Conservation (phyloP, 2,113 vertebrate genomes). For the Caracal caracal region DNA sequence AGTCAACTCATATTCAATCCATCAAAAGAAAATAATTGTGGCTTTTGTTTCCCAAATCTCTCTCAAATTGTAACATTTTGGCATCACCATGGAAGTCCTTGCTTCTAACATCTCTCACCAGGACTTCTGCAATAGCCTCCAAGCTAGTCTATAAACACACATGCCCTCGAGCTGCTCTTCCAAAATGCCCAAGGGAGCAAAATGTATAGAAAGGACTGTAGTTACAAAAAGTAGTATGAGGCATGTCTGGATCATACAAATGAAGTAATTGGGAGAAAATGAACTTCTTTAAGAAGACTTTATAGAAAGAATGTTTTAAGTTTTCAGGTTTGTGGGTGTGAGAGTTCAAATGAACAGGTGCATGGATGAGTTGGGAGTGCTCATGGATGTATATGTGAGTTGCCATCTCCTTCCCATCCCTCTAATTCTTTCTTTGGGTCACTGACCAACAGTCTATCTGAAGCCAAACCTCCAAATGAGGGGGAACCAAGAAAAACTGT, state of each 20-base stretch:
- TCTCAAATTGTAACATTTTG: background rate
- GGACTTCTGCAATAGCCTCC: background rate
- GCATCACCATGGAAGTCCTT: background rate
- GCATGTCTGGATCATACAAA: background rate
- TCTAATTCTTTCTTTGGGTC: background rate
- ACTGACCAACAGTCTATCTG: background rate
- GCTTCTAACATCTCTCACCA: background rate
- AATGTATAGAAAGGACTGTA: background rate
- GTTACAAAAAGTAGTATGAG: background rate
- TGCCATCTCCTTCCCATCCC: background rate
- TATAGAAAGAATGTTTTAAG: background rate
- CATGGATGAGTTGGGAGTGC: background rate
- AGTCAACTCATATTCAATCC: background rate
- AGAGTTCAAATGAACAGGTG: background rate
- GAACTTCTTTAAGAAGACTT: background rate
- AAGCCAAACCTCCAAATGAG: constrained; percentile 1
- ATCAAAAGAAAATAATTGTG: background rate
- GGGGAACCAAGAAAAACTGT: background rate
- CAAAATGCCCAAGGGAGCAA: background rate
- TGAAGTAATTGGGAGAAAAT: background rate
- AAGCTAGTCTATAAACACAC: background rate
- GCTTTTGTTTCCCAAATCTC: background rate
- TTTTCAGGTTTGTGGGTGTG: background rate
- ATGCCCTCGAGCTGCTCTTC: background rate
- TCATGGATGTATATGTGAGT: background rate